Evolutionary conservation across 1,140 invertebrate genomes (phyloP), one percentile per base, ranked within the genome.

Genomic region (Gyrodactylus salaris): DNA sequence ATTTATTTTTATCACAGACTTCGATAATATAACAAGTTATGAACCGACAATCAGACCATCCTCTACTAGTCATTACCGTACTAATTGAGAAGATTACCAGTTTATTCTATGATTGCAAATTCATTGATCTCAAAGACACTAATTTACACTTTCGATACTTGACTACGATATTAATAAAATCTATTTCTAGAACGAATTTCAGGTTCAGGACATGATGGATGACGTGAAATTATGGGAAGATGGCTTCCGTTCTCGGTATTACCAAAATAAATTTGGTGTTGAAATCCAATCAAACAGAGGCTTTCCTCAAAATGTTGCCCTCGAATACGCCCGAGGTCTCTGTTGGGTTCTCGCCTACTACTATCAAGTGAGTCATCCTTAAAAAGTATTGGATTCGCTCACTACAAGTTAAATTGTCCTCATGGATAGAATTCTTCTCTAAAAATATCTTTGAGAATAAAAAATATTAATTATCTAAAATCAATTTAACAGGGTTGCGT

Each of bases 351-450:
- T 98, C 20, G 85, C 87, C 74, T 98, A 98, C 82, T 98, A 97
- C 82, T 97, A 97, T 83, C 93, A 96, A 85, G 95, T 95, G 68
- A 98, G 94, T 83, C 94, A 94, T 20, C 99, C 99, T 83, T 93
- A 94, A 1, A 96, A 92, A 0, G 94, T 98, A 83, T 98, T 99
- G 81, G 84, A 90, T 24, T 89, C 95, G 78, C 88, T 98, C 54
- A 85, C 85, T 71, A 86, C 87, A 19, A 80, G 93, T 0, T 86
- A 87, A 68, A 89, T 88, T 0, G 84, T 87, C 77, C 98, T 98
- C 82, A 87, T 90, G 77, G 87, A 84, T 78, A 86, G 86, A 69
- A 94, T 91, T 0, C 82, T 86, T 79, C 91, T 91, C 22, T 97
- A 98, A 80, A 87, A 87, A 75, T 95, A 95, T 0, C 81, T 99